Conservation (phyloP, 2,113 vertebrate species). For the Mobula birostris region DNA sequence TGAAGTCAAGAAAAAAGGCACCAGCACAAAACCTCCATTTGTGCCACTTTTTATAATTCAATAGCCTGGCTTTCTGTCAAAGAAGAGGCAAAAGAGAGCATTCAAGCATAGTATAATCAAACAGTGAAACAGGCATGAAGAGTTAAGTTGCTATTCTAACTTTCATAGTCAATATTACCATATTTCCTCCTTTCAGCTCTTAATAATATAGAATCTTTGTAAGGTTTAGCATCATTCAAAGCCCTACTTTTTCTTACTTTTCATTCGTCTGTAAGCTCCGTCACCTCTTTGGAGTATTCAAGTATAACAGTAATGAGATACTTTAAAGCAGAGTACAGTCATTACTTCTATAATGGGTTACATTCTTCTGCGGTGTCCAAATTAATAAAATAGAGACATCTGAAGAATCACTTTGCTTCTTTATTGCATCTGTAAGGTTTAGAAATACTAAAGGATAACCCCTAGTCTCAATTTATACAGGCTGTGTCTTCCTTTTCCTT, state of each 20-base stretch:
- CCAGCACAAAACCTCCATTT: not conserved
- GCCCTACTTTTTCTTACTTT: not conserved
- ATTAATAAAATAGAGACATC: not conserved
- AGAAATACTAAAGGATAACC: not conserved
- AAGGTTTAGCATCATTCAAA: not conserved
- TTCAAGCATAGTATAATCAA: not conserved
- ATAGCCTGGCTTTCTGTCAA: not conserved
- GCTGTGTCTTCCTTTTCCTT: not conserved
- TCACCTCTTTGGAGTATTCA: not conserved
- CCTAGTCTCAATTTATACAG: not conserved
- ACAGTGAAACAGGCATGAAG: not conserved
- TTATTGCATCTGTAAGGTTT: no score
- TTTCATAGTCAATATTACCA: not conserved
- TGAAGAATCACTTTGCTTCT: not conserved
- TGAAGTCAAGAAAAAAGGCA: not conserved
- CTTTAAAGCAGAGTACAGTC: not conserved
- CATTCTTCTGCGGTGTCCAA: not conserved
- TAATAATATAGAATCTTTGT: not conserved
- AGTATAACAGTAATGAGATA: not conserved
- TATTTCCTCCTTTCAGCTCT: not conserved
- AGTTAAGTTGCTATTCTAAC: not conserved
- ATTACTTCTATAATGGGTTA: not conserved
- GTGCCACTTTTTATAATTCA: not conserved
- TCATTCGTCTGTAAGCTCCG: not conserved
- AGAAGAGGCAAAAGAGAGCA: not conserved